Base-by-base conservation (phyloP, 2,888 invertebrate species). In the Scaptomyza tumidula region DNA sequence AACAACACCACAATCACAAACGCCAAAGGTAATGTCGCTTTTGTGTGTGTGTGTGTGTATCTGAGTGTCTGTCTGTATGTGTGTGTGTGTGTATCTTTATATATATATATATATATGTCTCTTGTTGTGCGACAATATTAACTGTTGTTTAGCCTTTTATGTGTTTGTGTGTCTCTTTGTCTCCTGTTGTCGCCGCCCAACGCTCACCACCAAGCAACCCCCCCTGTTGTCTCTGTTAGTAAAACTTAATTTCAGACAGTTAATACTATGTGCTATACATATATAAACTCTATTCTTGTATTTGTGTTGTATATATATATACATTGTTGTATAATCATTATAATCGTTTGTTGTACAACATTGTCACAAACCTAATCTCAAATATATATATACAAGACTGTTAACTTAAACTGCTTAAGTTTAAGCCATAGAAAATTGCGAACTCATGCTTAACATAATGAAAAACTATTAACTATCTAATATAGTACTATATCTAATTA, bases 11-110 rank as follows among this genome's bases (percentile, higher is more conserved):
- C 86, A 71, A 67, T 82, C 82, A 79, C 79, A 89, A 79, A 75
- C 88, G 74, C 79, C 88, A 85, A 87, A 85, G 85, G 85, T 85
- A 85, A 85, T 85, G 79, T 85, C 73, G 79, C 89, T 85, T 81
- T 71, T 70, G 67, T 75, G 68, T 71, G 62, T 71, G 57, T 66
- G 35, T 46, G 43, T 41, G 43, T 48, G n/a, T n/a, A 27, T 29
- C 9, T 43, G 14, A 41, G 33, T 43, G 44, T 16, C 31, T 54
- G 37, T 33, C 11, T 43, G 14, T 45, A 46, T 9, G 29, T 75
- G 37, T 52, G 33, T 44, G 4, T 50, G 41, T 46, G 16, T 27
- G 24, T 58, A 29, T 24, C 1, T 24, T 24, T 24, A 24, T 24
- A 24, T 24, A 24, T 24, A 24, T 24, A 24, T 58, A 44, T 24